Conservation (phyloP, 1,140 invertebrate genomes). For the Megalopta genalis region DNA sequence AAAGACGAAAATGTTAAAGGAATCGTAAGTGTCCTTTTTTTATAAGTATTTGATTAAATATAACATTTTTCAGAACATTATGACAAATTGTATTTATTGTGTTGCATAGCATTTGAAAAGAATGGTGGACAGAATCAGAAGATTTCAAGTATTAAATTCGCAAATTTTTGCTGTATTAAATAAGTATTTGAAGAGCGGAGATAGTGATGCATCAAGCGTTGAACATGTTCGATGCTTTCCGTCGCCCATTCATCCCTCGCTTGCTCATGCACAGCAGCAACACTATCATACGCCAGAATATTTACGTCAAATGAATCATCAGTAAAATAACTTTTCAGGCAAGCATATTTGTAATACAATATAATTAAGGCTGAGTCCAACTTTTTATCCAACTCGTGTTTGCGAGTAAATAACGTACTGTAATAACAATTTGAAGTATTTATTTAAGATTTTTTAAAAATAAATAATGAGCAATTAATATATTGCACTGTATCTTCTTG, state of each 20-base stretch:
- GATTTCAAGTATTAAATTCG: constrained; percentile 98
- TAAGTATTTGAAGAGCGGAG: constrained; percentile 94
- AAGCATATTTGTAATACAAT: constrained; percentile 27
- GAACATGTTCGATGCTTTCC: constrained; percentile 98
- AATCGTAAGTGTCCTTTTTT: constrained; percentile 88
- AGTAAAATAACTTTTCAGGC: constrained; percentile 47
- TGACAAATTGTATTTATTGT: constrained; percentile 58
- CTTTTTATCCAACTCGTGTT: constrained; percentile 5
- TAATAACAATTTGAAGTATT: constrained; percentile 8
- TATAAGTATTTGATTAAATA: neutral
- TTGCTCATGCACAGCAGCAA: constrained; percentile 81
- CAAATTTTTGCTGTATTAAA: constrained; percentile 99
- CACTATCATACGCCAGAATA: constrained; percentile 84
- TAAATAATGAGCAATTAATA: constrained; percentile 13
- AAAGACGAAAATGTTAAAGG: constrained; percentile 98
- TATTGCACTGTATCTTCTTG: constrained; percentile 2
- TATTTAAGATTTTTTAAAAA: constrained; percentile 19
- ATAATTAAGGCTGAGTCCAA: constrained; percentile 32
- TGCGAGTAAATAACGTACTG: neutral
- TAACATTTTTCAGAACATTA: neutral
- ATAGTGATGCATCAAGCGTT: constrained; percentile 92
- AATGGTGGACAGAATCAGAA: constrained; percentile 98
- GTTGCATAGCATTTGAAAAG: constrained; percentile 92
- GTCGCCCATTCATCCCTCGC: constrained; percentile 91
- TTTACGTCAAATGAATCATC: constrained; percentile 80